These are phyloP conservation scores for Wiebesia pumilae DNA, from an alignment of 1,140 invertebrate species.

Conservation along the genomic window DNA sequence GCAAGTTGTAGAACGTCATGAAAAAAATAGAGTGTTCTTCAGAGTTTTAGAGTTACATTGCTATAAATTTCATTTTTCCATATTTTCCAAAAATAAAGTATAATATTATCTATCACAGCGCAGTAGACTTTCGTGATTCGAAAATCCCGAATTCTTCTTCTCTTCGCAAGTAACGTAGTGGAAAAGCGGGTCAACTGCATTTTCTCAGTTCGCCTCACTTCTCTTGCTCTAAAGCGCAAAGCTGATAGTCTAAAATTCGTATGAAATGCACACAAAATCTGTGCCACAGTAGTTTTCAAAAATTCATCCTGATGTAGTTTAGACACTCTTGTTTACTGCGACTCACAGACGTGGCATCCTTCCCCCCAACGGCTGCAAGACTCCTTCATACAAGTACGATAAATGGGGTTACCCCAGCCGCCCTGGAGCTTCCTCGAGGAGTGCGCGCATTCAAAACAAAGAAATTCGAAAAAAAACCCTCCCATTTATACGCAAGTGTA, in stretches of 20 bases:
- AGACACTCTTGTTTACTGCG: background rate
- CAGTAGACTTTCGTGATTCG: background rate
- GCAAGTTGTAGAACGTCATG: too few relatives aligned
- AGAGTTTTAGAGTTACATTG: background rate
- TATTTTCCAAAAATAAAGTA: background rate
- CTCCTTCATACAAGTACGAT: background rate
- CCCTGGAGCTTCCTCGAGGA: background rate
- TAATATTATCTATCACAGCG: background rate
- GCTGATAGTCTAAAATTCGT: background rate
- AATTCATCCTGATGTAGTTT: background rate
- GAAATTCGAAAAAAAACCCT: background rate
- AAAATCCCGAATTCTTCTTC: background rate
- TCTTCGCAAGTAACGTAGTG: background rate
- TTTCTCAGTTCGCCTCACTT: background rate
- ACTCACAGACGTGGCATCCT: background rate
- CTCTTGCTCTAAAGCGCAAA: background rate
- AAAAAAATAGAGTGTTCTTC: background rate
- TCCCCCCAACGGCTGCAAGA: too few relatives aligned
- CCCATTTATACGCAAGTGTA: too few relatives aligned
- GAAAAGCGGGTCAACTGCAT: conserved; percentile 9
- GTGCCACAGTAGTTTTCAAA: background rate
- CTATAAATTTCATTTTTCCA: background rate
- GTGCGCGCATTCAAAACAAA: background rate
- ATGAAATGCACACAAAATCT: background rate
- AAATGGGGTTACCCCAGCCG: background rate